A percentile compares a stretch with the other conserved stretches of the same genome.
phyloP scores from a whole-genome alignment of 2,113 vertebrate species.

The Murina feae region DNA sequence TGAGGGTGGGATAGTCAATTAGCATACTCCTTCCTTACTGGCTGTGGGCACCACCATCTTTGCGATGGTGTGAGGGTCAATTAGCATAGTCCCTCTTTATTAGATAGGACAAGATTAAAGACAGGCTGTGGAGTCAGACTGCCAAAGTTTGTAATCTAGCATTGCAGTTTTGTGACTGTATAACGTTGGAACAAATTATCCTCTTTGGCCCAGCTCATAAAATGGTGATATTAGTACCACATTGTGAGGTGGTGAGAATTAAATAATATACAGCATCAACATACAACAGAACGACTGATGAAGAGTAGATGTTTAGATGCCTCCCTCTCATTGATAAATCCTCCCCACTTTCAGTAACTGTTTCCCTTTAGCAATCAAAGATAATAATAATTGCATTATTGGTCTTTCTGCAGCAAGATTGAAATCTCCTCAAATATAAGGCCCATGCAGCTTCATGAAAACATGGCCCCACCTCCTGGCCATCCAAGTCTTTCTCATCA shows the following conservation, averaged over 20 bases:
- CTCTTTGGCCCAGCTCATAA: not conserved
- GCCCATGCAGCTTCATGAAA: not conserved
- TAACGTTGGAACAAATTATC: not conserved
- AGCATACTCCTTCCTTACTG: no score
- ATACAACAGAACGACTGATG: not conserved
- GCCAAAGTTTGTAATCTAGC: not conserved
- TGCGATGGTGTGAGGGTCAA: no score
- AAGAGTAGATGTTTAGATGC: not conserved
- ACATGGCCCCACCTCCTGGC: not conserved
- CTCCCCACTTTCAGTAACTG: not conserved
- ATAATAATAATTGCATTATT: no score
- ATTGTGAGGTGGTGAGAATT: not conserved
- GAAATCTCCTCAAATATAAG: not conserved
- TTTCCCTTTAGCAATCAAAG: not conserved
- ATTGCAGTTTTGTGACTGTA: not conserved
- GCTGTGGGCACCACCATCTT: no score
- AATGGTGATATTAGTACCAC: not conserved
- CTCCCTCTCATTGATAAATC: not conserved
- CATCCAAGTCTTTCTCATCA: not conserved
- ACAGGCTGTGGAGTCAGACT: not conserved
- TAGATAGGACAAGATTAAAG: not conserved
- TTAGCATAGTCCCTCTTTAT: no score
- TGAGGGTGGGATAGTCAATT: no score
- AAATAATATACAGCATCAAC: not conserved
- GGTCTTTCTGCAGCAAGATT: not conserved